Evolutionary conservation across 2,888 invertebrate species (phyloP), one percentile per base, ranked within the genome.

Genomic region (Lasius platythorax): DNA sequence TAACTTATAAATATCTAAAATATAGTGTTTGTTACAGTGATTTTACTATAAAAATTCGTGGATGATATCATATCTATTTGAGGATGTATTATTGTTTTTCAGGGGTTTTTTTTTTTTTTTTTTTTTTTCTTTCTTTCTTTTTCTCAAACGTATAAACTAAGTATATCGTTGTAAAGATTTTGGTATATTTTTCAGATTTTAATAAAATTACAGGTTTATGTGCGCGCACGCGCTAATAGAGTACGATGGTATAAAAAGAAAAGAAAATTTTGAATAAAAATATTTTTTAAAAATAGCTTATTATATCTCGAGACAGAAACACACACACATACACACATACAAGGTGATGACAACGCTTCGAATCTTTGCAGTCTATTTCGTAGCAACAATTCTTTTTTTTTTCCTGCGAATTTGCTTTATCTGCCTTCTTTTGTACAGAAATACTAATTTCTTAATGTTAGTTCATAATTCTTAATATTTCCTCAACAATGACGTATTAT

Each of bases 1-100:
- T 89, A 90, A 90, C 89, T 91, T 90, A 83, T 92, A 89, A 88
- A 83, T 89, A 89, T 82, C 85, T 89, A 89, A 91, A 87, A 86
- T 89, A 90, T 18, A 72, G 81, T 81, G 84, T 90, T 89, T 88
- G 83, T 91, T 89, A 88, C 86, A 87, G 85, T 91, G 75, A 84
- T 87, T 90, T 90, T 90, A 88, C 87, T 85, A 85, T 85, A 83
- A 84, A 81, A 85, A 86, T 70, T 85, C 78, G 83, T 83, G 85
- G 78, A 87, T 82, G 50, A 74, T 61, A 83, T 85, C 82, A 82
- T 87, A 87, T 74, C 64, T 74, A 86, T 83, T 66, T 81, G 64
- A 88, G 75, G 89, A 83, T 89, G 64, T 74, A 58, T 23, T 68
- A 43, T 33, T 75, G 53, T 72, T 78, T 43, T 43, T 9, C 8